These are phyloP conservation scores for Callosobruchus maculatus DNA, from an alignment of 2,888 invertebrate genomes.

Conservation along the genomic window DNA sequence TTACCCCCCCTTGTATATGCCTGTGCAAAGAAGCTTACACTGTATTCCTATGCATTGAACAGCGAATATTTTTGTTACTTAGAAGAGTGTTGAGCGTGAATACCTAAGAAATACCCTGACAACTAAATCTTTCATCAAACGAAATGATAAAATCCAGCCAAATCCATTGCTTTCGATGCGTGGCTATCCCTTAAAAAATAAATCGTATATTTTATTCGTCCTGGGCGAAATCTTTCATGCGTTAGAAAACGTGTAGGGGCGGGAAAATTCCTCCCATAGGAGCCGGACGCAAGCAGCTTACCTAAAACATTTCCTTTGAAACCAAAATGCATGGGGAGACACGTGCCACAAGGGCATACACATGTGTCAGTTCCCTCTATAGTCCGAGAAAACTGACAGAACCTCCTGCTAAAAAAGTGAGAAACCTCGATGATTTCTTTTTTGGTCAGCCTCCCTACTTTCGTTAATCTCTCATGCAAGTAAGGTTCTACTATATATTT, in stretches of 20 bases:
- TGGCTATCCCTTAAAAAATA: neutral
- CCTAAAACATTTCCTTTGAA: constrained; percentile 46
- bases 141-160: neutral
- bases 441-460: too few species aligned
- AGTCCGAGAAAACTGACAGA: neutral
- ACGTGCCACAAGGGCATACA: constrained; percentile 41
- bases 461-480: too few species aligned
- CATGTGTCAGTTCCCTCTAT: constrained; percentile 37
- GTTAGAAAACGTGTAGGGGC: neutral
- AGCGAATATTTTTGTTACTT: too few species aligned
- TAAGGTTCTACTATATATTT: too few species aligned
- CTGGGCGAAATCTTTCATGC: neutral
- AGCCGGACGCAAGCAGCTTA: constrained; percentile 36
- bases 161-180: neutral
- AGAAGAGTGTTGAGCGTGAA: too few species aligned
- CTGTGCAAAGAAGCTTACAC: too few species aligned
- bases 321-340: constrained; percentile 45
- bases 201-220: neutral
- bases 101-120: too few species aligned
- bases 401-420: too few species aligned
- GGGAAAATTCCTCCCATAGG: constrained; percentile 50
- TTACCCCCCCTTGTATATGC: too few species aligned
- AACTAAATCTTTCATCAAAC: too few species aligned
- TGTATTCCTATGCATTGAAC: too few species aligned
- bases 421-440: too few species aligned